A percentile compares a stretch with the other conserved stretches of the same genome.
phyloP scores from a whole-genome alignment of 2,888 invertebrate genomes.

The Metallyticus violacea region DNA sequence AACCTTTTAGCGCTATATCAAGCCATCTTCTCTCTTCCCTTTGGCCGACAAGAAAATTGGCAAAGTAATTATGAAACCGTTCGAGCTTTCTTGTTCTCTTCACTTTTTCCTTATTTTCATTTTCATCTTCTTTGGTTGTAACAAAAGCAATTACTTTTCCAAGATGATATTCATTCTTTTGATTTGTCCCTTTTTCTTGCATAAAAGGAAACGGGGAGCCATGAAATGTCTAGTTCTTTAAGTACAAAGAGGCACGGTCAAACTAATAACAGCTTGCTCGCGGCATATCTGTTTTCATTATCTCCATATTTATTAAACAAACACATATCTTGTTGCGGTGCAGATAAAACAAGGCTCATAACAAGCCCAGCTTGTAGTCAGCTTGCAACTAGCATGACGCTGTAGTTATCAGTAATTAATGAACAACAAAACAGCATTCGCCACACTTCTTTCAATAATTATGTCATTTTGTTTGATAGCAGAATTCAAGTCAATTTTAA shows the following conservation, averaged over 20 bases:
- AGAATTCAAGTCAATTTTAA: too few species aligned
- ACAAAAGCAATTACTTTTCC: constrained; percentile 28
- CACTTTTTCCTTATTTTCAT: background rate
- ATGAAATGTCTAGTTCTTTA: background rate
- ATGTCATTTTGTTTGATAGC: too few species aligned
- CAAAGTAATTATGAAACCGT: constrained; percentile 26
- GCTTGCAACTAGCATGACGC: too few species aligned
- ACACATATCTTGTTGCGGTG: too few species aligned
- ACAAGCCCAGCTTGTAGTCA: too few species aligned
- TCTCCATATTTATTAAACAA: background rate
- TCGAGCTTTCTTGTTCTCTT: background rate
- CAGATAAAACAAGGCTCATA: too few species aligned
- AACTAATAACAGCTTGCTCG: background rate
- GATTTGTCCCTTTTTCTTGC: background rate
- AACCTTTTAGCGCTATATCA: background rate
- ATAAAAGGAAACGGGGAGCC: background rate
- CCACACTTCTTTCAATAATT: too few species aligned
- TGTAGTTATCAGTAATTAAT: too few species aligned
- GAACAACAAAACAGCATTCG: too few species aligned
- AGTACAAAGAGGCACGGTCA: background rate
- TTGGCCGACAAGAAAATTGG: constrained; percentile 12
- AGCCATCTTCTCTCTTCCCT: background rate
- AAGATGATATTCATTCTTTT: constrained; percentile 16
- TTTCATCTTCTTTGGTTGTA: constrained; percentile 9
- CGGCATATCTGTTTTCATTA: background rate